These are phyloP conservation scores for Sebastes schlegelii DNA, from an alignment of 2,113 vertebrate species.

Conservation along the genomic window DNA sequence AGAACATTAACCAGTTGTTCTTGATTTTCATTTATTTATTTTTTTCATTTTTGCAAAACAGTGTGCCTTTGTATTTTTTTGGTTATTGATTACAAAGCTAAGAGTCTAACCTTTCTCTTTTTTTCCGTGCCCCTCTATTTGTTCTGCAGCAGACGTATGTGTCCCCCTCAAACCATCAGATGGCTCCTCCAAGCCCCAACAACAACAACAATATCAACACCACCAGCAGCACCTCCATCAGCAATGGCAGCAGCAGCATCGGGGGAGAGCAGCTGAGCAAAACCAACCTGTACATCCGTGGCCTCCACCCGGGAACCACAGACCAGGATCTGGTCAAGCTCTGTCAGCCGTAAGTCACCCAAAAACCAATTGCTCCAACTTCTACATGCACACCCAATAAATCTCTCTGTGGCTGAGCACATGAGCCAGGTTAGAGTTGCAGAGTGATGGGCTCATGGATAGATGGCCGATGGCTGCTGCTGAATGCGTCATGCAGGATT, in stretches of 20 bases:
- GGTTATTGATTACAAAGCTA: too few species aligned
- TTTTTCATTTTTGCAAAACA: too few species aligned
- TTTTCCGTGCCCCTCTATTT: constrained; percentile 7
- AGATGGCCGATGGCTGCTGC: not conserved
- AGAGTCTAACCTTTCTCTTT: not conserved
- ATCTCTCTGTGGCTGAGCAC: constrained; percentile 35
- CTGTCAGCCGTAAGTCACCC: constrained; percentile 92
- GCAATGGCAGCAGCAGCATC: constrained; percentile 77
- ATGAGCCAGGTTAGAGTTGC: constrained; percentile 24
- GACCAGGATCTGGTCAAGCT: constrained; percentile 96
- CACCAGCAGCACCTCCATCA: constrained; percentile 58
- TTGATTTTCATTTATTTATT: not conserved
- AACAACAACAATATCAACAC: constrained; percentile 71
- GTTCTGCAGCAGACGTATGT: constrained; percentile 87
- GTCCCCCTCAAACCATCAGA: constrained; percentile 87
- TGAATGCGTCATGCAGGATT: constrained; percentile 13
- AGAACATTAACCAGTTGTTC: not conserved
- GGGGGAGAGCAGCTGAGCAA: constrained; percentile 92
- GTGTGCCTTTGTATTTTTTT: too few species aligned
- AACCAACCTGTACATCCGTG: constrained; percentile 95
- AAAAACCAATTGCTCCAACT: constrained; percentile 22
- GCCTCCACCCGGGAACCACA: constrained; percentile 92
- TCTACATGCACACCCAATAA: constrained; percentile 42
- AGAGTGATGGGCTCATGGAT: constrained; percentile 23
- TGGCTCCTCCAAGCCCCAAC: constrained; percentile 92